A percentile compares a stretch with the other conserved stretches of the same genome.
These are phyloP conservation scores for Cyprinella venusta DNA, from an alignment of 2,797 vertebrate species.

Conservation along the genomic window DNA sequence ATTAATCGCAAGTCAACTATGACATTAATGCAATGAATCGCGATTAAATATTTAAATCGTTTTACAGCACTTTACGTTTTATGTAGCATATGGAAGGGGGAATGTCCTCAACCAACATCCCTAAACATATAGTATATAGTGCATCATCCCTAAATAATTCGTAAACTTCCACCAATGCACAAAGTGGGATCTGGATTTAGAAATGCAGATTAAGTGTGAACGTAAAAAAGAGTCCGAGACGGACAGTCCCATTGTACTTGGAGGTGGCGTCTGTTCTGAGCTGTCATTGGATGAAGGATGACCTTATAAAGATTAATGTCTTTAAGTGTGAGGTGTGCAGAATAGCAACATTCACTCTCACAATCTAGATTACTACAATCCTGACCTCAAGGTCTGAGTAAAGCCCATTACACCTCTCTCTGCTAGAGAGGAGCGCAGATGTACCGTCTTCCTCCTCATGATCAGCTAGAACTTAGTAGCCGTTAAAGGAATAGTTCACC, in stretches of 20 bases:
- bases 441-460: conserved; percentile 15
- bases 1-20: too few species aligned
- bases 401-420: conserved; percentile 51
- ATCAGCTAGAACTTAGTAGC: background rate
- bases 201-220: background rate
- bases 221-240: background rate
- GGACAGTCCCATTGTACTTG: background rate
- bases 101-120: background rate
- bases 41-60: too few species aligned
- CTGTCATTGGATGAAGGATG: conserved; percentile 28
- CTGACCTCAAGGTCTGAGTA: conserved; percentile 29
- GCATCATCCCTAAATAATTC: background rate
- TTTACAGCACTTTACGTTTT: too few species aligned
- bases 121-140: background rate
- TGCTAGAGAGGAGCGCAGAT: background rate
- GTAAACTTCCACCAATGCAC: background rate
- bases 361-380: conserved; percentile 52
- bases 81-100: too few species aligned
- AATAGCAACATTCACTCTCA: conserved; percentile 20
- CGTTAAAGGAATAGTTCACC: background rate
- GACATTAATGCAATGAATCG: too few species aligned
- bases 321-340: conserved; percentile 31
- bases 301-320: conserved; percentile 29
- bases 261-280: background rate
- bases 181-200: background rate